A percentile compares a stretch with the other conserved stretches of the same genome.
Conservation (phyloP, 2,888 invertebrate genomes). For the Scaptomyza flava region DNA sequence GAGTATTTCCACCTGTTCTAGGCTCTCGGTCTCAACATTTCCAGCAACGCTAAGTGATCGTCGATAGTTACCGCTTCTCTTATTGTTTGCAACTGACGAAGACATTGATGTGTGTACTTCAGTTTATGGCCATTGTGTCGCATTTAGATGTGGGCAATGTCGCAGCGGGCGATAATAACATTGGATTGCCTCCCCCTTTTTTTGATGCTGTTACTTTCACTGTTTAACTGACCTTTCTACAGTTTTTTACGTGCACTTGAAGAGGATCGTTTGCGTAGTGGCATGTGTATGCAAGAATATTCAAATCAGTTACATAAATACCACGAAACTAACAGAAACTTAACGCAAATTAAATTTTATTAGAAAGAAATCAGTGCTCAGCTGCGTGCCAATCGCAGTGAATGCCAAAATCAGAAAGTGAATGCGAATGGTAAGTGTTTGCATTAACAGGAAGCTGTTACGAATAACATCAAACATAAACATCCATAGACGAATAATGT, state of each 20-base stretch:
- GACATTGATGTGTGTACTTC: conserved; percentile 31
- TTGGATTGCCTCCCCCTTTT: conserved; percentile 53
- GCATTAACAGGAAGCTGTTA: conserved; percentile 10
- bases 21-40: conserved; percentile 32
- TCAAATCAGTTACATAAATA: conserved; percentile 33
- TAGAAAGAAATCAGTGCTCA: conserved; percentile 65
- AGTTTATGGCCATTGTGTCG: conserved; percentile 55
- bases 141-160: conserved; percentile 34
- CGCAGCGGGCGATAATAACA: conserved; percentile 41
- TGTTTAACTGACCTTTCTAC: conserved; percentile 5
- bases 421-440: conserved; percentile 29
- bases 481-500: no score
- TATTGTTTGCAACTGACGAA: conserved; percentile 18
- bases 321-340: conserved; percentile 23
- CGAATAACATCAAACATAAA: neutral
- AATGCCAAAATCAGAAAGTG: conserved; percentile 32
- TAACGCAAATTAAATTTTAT: conserved; percentile 42
- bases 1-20: conserved; percentile 11
- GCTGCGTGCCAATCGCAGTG: conserved; percentile 42
- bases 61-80: conserved; percentile 12
- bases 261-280: neutral
- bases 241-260: neutral
- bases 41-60: conserved; percentile 17
- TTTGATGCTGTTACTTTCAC: conserved; percentile 41
- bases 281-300: neutral